These are phyloP conservation scores for Chirona hameri DNA, from an alignment of 2,888 invertebrate species.

Conservation along the genomic window DNA sequence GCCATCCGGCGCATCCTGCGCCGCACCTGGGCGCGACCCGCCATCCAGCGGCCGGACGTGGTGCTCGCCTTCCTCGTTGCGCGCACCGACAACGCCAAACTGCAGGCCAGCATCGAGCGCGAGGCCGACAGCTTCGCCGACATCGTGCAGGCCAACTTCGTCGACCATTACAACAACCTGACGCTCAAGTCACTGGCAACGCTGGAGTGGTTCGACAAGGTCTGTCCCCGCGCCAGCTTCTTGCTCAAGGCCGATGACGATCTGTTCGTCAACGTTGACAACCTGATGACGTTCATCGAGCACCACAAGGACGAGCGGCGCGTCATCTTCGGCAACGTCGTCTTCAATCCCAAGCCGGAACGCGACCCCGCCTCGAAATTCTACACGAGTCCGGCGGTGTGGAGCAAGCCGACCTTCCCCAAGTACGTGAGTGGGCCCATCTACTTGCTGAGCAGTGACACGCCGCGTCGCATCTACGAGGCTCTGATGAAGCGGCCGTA, in stretches of 20 bases:
- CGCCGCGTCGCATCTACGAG: background rate
- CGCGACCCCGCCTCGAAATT: background rate
- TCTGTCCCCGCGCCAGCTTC: background rate
- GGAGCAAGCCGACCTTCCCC: conserved; percentile 6
- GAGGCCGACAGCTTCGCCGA: conserved; percentile 23
- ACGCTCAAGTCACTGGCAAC: conserved; percentile 29
- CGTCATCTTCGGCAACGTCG: conserved; percentile 13
- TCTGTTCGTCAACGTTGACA: conserved; percentile 6
- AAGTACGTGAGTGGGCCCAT: background rate
- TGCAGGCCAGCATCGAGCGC: background rate
- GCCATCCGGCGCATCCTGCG: conserved; percentile 6
- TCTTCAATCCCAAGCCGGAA: conserved; percentile 10
- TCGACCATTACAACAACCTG: conserved; percentile 34
- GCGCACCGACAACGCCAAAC: background rate
- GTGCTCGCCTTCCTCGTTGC: conserved; percentile 27
- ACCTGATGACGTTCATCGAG: background rate
- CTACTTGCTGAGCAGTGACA: conserved; percentile 1
- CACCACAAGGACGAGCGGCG: background rate
- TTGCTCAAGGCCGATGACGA: conserved; percentile 30
- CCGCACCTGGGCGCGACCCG: conserved; percentile 9
- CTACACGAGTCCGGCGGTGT: background rate
- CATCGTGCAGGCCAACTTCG: conserved; percentile 31
- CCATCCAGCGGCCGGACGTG: background rate
- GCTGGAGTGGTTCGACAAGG: conserved; percentile 6
- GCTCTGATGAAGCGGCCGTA: conserved; percentile 1